Conservation (phyloP, 2,888 invertebrate species). For the Macropis europaea region DNA sequence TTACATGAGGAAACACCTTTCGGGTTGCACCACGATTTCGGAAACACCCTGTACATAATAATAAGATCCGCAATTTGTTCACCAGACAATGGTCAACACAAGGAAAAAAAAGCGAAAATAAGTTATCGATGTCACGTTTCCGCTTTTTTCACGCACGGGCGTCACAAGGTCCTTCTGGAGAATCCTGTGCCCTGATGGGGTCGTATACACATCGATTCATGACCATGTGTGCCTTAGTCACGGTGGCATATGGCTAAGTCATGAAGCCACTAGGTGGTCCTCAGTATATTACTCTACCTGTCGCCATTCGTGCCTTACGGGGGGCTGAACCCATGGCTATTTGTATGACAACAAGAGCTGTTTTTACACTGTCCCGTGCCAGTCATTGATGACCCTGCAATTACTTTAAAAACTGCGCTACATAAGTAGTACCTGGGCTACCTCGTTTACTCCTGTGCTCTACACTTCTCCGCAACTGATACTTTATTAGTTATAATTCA, state of each 20-base stretch:
- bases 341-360: slow-evolving; percentile 72
- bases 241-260: slow-evolving; percentile 79
- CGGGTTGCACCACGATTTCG: no score
- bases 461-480: no score
- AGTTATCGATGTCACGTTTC: slow-evolving; percentile 17
- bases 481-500: no score
- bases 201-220: slow-evolving; percentile 59
- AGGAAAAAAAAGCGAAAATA: neutral
- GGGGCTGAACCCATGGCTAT: slow-evolving; percentile 67
- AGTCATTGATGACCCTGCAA: slow-evolving; percentile 66
- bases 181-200: slow-evolving; percentile 22
- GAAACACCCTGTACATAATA: no score
- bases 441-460: neutral
- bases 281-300: slow-evolving; percentile 78
- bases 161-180: slow-evolving; percentile 36
- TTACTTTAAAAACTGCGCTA: slow-evolving; percentile 41
- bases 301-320: slow-evolving; percentile 71
- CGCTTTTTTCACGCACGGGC: slow-evolving; percentile 23
- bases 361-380: slow-evolving; percentile 55
- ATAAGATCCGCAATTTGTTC: neutral
- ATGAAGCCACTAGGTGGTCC: slow-evolving; percentile 79
- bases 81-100: neutral
- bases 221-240: slow-evolving; percentile 79
- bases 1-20: no score
- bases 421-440: neutral